Evolutionary conservation across 2,113 vertebrate genomes (phyloP).

Genomic region (Benitochromis conjunctus): DNA sequence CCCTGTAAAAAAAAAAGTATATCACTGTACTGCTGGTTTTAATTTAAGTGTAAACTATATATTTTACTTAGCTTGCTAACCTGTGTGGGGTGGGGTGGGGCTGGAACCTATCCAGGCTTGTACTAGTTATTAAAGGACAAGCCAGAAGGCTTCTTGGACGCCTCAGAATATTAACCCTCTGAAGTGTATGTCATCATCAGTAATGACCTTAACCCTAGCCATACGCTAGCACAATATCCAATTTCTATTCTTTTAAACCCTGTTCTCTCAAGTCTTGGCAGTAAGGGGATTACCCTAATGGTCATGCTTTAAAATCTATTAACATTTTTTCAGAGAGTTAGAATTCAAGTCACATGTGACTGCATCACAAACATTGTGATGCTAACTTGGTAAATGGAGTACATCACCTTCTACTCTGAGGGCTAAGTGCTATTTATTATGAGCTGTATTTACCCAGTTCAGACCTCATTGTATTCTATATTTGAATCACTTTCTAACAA

Average conservation of each 20-base stretch:
- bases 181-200: not conserved
- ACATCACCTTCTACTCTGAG: not conserved
- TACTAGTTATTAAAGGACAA: not conserved
- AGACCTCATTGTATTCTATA: not conserved
- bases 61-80: not conserved
- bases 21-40: not conserved
- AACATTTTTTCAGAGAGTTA: fast-evolving
- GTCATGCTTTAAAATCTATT: not conserved
- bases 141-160: not conserved
- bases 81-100: not conserved
- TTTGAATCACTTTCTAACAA: not conserved
- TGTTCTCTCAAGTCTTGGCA: not conserved
- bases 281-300: not conserved
- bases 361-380: not conserved
- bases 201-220: not conserved
- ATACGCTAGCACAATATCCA: not conserved
- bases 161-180: not conserved
- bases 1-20: not conserved
- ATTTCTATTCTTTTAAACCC: not conserved
- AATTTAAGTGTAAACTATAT: not conserved
- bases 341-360: not conserved
- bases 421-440: not conserved
- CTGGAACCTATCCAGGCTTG: not conserved
- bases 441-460: not conserved
- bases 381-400: not conserved